Percentiles rank a stretch among this genome's conserved stretches.
These are phyloP conservation scores for Proctacanthus coquilletti DNA, from an alignment of 1,140 invertebrate genomes.

Conservation along the genomic window DNA sequence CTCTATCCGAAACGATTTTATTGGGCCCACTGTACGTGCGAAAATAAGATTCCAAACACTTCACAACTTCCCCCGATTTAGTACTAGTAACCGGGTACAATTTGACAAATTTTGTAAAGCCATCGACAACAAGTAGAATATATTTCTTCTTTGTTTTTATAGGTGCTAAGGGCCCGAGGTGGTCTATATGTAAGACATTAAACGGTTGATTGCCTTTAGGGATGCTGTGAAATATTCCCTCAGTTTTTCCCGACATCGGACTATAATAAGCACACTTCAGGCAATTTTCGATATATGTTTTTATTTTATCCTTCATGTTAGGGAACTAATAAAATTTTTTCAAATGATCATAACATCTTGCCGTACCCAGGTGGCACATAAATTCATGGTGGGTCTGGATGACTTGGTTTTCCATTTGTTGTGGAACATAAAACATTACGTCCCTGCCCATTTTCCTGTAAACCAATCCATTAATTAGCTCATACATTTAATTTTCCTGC, in stretches of 20 bases:
- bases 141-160: slow-evolving; percentile 25
- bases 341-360: slow-evolving; percentile 10
- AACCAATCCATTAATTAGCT: slow-evolving; percentile 2
- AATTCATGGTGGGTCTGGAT: slow-evolving; percentile 11
- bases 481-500: not conserved
- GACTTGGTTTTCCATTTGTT: slow-evolving; percentile 9
- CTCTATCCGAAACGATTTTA: slow-evolving; percentile 19
- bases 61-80: slow-evolving; percentile 14
- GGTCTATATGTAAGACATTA: slow-evolving; percentile 15
- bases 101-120: slow-evolving; percentile 11
- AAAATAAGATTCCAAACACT: slow-evolving; percentile 8
- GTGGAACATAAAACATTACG: slow-evolving; percentile 12
- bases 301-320: slow-evolving; percentile 11
- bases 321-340: slow-evolving; percentile 14
- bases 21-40: slow-evolving; percentile 10
- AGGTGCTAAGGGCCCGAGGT: slow-evolving; percentile 16
- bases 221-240: slow-evolving; percentile 15
- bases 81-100: slow-evolving; percentile 2
- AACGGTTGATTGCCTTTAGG: slow-evolving; percentile 18
- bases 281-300: slow-evolving; percentile 9
- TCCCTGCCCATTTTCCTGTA: slow-evolving; percentile 22
- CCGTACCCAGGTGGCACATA: slow-evolving; percentile 10
- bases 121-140: slow-evolving; percentile 28
- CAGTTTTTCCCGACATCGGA: slow-evolving; percentile 9
- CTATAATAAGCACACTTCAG: slow-evolving; percentile 13